These are phyloP conservation scores for Adoxophyes honmai DNA, from an alignment of 1,140 invertebrate species.

Conservation along the genomic window DNA sequence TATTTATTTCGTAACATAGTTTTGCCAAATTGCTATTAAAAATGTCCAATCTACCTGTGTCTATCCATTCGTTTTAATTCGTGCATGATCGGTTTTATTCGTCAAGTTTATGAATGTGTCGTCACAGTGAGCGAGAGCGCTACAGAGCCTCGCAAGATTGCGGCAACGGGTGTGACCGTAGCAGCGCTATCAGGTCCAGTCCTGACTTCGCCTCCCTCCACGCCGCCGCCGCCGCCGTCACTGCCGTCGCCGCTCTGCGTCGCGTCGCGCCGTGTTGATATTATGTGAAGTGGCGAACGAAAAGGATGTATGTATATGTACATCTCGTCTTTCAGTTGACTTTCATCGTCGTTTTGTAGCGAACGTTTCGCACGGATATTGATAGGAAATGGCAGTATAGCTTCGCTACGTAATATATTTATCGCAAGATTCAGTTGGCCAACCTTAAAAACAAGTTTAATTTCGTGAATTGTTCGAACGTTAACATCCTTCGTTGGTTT, in stretches of 20 bases:
- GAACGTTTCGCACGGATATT: conserved; percentile 71
- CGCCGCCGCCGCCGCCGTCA: conserved; percentile 34
- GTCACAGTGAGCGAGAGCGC: conserved; percentile 57
- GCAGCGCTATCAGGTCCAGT: conserved; percentile 39
- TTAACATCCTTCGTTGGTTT: background rate
- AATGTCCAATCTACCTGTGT: conserved; percentile 26
- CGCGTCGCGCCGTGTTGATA: conserved; percentile 67
- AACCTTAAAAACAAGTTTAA: conserved; percentile 25
- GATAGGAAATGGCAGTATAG: conserved; percentile 69
- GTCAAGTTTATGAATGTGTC: conserved; percentile 41
- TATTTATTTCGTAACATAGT: conserved; percentile 33
- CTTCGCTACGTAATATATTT: conserved; percentile 70
- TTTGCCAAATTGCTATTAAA: conserved; percentile 38
- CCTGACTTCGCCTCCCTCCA: conserved; percentile 35
- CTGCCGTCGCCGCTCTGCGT: conserved; percentile 34
- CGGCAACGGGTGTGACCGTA: conserved; percentile 54
- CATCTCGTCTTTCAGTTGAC: conserved; percentile 75
- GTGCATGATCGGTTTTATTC: conserved; percentile 43
- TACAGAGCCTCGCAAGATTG: conserved; percentile 40
- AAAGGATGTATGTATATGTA: conserved; percentile 73
- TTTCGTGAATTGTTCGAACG: conserved; percentile 20
- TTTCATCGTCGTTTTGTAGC: conserved; percentile 74
- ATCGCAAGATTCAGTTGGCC: conserved; percentile 38
- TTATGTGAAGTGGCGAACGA: conserved; percentile 66
- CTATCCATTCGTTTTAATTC: conserved; percentile 40